Base-by-base conservation (phyloP, 2,113 vertebrate genomes). In the Dolichallabes microphthalmus region DNA sequence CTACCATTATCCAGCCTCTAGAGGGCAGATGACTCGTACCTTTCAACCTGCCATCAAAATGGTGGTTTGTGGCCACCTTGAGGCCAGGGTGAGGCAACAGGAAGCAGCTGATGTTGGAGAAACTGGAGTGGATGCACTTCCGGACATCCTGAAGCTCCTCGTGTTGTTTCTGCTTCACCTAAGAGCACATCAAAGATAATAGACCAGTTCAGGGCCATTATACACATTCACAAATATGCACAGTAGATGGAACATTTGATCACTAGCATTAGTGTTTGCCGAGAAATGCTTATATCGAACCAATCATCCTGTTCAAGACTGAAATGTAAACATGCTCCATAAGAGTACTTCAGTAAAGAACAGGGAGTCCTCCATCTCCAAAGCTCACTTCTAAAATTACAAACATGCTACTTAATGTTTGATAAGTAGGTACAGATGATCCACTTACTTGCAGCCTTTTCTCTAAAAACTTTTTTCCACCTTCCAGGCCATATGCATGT, bases 111-210 rank as follows among this genome's bases (percentile, higher is more conserved):
- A 97, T 96, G 4, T 89, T 96, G 63, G 94, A 95, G 91, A 98
- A 98, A 89, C 97, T 97, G 0, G 96, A 96, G 89, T 96, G 95
- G 82, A 98, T 96, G 93, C 97, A 96, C 85, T 96, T 97, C 75
- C 97, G 94, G 19, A 98, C 96, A 0, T 96, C 96, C 93, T 98
- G 97, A 85, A 98, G 91, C 90, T 98, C 97, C 86, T 97, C 96
- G 0, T 98, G 97, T 53, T 97, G 96, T 87, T 96, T 95, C 76
- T 95, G 93, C 71, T 96, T 97, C 53, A 98, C 96, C 97, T 98
- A 91, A 32, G 39, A 5, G 20, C n/a, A 17, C 3, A 55, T 22
- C 25, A 17, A 69, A 53, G 6, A 75, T 27, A 75, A 75, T 22
- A 0, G 9, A 71, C 22, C 32, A 71, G 10, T 12, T 25, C 68